These are phyloP conservation scores for Aurelia sp. DNA, from an alignment of 30 jellyfish, hydroid and myxozoan species.

Conservation along the genomic window DNA sequence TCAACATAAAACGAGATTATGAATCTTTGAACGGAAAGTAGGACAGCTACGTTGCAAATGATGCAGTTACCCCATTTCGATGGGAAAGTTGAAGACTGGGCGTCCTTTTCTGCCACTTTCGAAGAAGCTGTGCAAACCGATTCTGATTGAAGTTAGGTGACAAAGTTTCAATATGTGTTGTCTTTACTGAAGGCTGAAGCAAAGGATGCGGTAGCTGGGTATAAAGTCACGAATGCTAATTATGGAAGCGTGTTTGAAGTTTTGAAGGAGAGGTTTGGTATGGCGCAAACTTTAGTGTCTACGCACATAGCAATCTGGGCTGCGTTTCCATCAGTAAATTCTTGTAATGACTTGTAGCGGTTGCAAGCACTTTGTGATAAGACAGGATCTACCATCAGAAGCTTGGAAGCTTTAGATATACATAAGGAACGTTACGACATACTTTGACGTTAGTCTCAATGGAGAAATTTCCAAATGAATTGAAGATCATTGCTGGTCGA, in stretches of 20 bases:
- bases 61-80: not conserved
- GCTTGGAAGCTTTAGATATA: constrained; percentile 12
- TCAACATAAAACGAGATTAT: no score
- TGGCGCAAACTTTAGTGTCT: not conserved
- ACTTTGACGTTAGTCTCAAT: not conserved
- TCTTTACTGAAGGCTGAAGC: not conserved
- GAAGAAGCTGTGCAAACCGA: not conserved
- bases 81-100: not conserved
- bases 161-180: not conserved
- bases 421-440: constrained; percentile 13
- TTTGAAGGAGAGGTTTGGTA: constrained; percentile 27
- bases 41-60: no score
- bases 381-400: constrained; percentile 10
- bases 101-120: not conserved
- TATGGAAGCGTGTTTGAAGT: constrained; percentile 17
- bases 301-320: constrained; percentile 19
- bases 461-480: not conserved
- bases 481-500: not conserved
- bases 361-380: constrained; percentile 8
- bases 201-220: not conserved
- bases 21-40: no score
- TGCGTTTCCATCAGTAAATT: constrained; percentile 10
- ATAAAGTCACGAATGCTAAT: not conserved
- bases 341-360: not conserved
- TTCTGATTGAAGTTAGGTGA: not conserved